Base-by-base conservation (phyloP, 2,113 vertebrate genomes). In the Ovibos moschatus region DNA sequence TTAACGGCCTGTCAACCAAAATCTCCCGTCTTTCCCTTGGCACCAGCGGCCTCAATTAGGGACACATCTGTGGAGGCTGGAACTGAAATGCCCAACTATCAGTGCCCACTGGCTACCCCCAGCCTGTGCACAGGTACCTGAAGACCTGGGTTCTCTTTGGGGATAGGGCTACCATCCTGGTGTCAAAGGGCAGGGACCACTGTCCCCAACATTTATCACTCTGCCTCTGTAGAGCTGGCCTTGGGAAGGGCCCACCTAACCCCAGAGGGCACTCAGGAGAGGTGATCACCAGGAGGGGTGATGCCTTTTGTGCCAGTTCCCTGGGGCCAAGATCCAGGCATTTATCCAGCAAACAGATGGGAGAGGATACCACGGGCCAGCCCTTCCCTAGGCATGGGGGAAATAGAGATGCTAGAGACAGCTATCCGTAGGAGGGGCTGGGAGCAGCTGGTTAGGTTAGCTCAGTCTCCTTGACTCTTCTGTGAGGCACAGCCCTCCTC, bases 1-100 rank as follows among this genome's bases (percentile, higher is more conserved):
- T 98, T 98, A 98, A 98, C 7, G 43, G 95, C 74, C 92, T 97
- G 98, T 98, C 98, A 98, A 95, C 95, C 96, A 97, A 87, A 95
- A 95, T 96, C 98, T 98, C 97, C 92, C 51, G 58, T 94, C 94
- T 98, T 96, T 98, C 95, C 93, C 93, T 98, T 25, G 47, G 96
- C 1, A 88, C 87, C 90, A 76, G 96, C 78, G 84, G 96, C 96
- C 94, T 97, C 92, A 97, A 89, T 97, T 88, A 97, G 97, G 91
- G 97, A 60, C 79, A 92, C 55, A 94, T 98, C 97, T 97, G 94
- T 28, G 91, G 76, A 88, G 50, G 92, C 93, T 97, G 90, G 76
- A 94, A 87, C 45, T 5, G 1, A 87, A 51, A 84, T 40, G 71
- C 51, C 90, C 95, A 87, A 30, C 90, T 55, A 50, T 94, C 55